Percentiles rank a stretch among this genome's conserved stretches.
These are phyloP conservation scores for Drosophila kuntzei DNA, from an alignment of 2,888 invertebrate genomes.

Conservation along the genomic window DNA sequence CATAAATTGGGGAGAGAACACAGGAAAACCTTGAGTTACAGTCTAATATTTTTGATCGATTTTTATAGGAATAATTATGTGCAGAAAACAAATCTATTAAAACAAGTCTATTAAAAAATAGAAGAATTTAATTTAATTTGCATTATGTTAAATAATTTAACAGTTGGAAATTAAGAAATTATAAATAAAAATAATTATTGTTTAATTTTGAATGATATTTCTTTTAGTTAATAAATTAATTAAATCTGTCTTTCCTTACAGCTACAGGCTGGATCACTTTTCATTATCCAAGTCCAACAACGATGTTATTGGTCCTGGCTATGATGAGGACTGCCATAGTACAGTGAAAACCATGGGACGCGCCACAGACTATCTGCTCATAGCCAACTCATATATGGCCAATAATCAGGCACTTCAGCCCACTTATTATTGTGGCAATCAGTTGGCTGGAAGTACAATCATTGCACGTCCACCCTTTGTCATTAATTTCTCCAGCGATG, in stretches of 20 bases:
- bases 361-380: conserved; percentile 87
- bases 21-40: too few species aligned
- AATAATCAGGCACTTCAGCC: conserved; percentile 61
- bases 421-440: conserved; percentile 78
- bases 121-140: too few species aligned
- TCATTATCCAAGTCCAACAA: conserved; percentile 54
- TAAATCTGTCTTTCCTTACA: not conserved
- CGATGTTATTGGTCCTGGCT: conserved; percentile 66
- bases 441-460: conserved; percentile 54
- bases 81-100: too few species aligned
- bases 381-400: conserved; percentile 86
- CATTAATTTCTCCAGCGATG: conserved; percentile 87
- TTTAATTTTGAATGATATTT: not conserved
- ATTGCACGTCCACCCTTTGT: conserved; percentile 87
- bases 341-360: conserved; percentile 86
- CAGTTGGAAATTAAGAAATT: too few species aligned
- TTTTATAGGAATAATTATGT: too few species aligned
- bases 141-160: not conserved
- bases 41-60: too few species aligned
- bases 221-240: not conserved
- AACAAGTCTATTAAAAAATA: too few species aligned
- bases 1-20: too few species aligned
- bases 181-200: not conserved
- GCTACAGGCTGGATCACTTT: conserved; percentile 51
- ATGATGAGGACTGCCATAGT: conserved; percentile 87